phyloP scores from a whole-genome alignment of 2,797 vertebrate genomes.

The Hoplostethus mediterraneus region DNA sequence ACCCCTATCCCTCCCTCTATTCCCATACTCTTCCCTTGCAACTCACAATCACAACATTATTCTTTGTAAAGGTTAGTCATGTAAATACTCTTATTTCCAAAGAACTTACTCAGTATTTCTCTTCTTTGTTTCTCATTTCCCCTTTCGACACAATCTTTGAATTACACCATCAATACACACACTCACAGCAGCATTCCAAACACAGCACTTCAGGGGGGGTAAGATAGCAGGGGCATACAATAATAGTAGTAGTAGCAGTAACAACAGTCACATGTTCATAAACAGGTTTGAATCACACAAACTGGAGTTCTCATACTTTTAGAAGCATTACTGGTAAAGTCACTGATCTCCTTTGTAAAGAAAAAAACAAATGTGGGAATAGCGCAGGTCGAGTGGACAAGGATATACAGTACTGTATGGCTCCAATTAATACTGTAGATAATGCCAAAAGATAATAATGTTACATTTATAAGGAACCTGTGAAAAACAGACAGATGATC shows the following conservation, averaged over 20 bases:
- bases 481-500: slow-evolving; percentile 27
- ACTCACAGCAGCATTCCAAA: slow-evolving; percentile 70
- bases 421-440: slow-evolving; percentile 49
- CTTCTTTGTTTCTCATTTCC: slow-evolving; percentile 44
- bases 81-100: slow-evolving; percentile 71
- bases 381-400: slow-evolving; percentile 34
- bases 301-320: slow-evolving; percentile 45
- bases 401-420: slow-evolving; percentile 54
- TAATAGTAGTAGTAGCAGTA: slow-evolving; percentile 61
- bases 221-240: slow-evolving; percentile 58
- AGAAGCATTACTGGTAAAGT: slow-evolving; percentile 31
- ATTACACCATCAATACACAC: slow-evolving; percentile 61
- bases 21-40: slow-evolving; percentile 62
- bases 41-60: slow-evolving; percentile 76
- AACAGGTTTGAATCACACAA: slow-evolving; percentile 62
- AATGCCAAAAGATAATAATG: slow-evolving; percentile 47
- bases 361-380: slow-evolving; percentile 35
- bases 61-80: slow-evolving; percentile 67
- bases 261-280: slow-evolving; percentile 66
- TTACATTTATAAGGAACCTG: slow-evolving; percentile 54
- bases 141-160: slow-evolving; percentile 42
- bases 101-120: slow-evolving; percentile 63
- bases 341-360: slow-evolving; percentile 39
- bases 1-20: slow-evolving; percentile 52
- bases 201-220: slow-evolving; percentile 72